Evolutionary conservation across 2,113 vertebrate genomes (phyloP), one percentile per base, ranked within the genome.

Genomic region (Triplophysa rosa): DNA sequence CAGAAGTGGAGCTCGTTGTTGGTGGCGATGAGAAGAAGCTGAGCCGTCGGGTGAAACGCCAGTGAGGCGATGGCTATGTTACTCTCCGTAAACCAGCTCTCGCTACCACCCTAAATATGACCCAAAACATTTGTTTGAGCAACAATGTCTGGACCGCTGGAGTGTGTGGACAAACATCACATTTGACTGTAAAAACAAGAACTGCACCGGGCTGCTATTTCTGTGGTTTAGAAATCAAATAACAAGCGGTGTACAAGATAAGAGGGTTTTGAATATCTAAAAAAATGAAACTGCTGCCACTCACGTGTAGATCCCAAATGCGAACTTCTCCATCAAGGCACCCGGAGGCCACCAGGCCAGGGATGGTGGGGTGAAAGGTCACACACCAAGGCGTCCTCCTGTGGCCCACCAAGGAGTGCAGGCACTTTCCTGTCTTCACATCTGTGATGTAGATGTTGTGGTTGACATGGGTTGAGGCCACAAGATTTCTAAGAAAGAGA

Each of bases 401-500:
- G 88, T 99, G 98, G 83, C 98, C 98, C 86, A 99, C 96, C 76
- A 99, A 81, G 83, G 98, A 99, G 90, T 99, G 97, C 42, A 99
- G 95, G 87, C 97, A 99, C 82, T 95, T 98, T 84, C 97, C 97
- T 8, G 97, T 99, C 94, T 98, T 98, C 90, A 99, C 97, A 86
- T 99, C 98, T 10, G 98, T 98, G 78, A 99, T 99, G 88, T 99
- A 99, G 87, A 99, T 99, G 89, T 99, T 99, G 91, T 99, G 98
- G 86, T 99, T 99, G 84, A 99, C 98, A 0, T 99, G 98, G n/a
- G 98, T 99, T 82, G 98, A 99, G 67, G 98, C 98, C 94, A 99
- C 96, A 0, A 99, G 91, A 7, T 96, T 97, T 93, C 98, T 99
- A 59, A 82, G 26, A 71, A 63, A 86, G 8, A 29, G 4, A 63